Conservation (phyloP, 2,797 vertebrate genomes). For the Pterois miles region DNA sequence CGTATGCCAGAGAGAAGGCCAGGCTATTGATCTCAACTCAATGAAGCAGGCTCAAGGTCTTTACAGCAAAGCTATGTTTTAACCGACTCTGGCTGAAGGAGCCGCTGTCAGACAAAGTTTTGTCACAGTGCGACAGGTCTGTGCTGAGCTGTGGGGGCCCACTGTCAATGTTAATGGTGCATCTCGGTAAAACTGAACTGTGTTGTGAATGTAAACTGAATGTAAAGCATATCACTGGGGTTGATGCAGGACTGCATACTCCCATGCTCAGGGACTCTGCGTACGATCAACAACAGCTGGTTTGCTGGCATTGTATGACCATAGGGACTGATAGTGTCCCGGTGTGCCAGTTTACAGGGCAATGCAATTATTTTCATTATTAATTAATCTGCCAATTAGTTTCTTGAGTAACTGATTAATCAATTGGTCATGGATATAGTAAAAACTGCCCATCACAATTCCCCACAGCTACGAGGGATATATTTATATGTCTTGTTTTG, state of each 20-base stretch:
- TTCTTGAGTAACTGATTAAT: background rate
- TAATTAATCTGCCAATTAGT: background rate
- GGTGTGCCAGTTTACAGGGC: background rate
- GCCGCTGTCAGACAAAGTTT: conserved; percentile 5
- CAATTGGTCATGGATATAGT: background rate
- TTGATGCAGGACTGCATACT: background rate
- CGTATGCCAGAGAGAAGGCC: conserved; percentile 18
- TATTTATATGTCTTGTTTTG: background rate
- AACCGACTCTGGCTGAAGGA: conserved; percentile 18
- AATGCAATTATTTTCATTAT: background rate
- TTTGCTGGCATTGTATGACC: background rate
- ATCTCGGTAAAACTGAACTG: background rate
- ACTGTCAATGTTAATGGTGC: conserved; percentile 12
- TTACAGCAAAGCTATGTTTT: conserved; percentile 31
- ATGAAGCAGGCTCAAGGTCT: conserved; percentile 24
- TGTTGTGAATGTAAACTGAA: conserved; percentile 11
- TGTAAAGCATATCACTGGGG: background rate
- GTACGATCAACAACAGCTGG: conserved; percentile 10
- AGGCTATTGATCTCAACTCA: conserved; percentile 30
- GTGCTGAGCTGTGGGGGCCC: background rate
- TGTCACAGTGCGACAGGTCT: conserved; percentile 7
- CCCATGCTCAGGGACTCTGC: background rate
- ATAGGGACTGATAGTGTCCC: background rate
- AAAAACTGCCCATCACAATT: background rate
- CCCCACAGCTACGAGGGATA: background rate